phyloP scores from a whole-genome alignment of 2,113 vertebrate species.

The Ailuropoda melanoleuca region DNA sequence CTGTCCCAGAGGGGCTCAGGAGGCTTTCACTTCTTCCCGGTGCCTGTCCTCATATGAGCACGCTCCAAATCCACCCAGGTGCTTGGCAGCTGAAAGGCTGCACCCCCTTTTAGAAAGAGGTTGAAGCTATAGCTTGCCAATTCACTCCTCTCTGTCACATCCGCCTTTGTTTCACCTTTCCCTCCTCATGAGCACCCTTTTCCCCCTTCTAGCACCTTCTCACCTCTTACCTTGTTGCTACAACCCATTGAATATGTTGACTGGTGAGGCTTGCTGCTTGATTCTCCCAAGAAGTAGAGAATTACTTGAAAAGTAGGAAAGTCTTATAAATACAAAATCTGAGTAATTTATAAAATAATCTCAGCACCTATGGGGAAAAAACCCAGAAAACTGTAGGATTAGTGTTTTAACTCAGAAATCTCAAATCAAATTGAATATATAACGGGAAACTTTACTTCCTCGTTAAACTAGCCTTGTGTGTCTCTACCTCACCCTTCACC shows the following conservation, averaged over 20 bases:
- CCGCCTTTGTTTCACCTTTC: not conserved
- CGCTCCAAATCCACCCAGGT: not conserved
- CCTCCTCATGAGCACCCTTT: not conserved
- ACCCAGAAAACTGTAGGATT: not conserved
- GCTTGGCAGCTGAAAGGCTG: not conserved
- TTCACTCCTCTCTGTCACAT: not conserved
- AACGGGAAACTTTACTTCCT: not conserved
- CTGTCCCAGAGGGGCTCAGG: not conserved
- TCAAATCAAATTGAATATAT: not conserved
- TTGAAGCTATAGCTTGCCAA: not conserved
- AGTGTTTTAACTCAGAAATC: not conserved
- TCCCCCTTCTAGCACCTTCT: not conserved
- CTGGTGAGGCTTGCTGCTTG: not conserved
- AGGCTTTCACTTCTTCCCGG: not conserved
- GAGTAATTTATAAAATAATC: not conserved
- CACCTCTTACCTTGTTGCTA: not conserved
- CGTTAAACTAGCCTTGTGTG: not conserved
- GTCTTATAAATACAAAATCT: not conserved
- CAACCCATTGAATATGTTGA: not conserved
- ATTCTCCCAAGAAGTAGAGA: not conserved
- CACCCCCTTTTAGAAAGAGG: not conserved
- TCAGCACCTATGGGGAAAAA: not conserved
- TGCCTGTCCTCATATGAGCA: not conserved
- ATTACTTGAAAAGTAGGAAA: not conserved
- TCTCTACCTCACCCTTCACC: not conserved